Percentiles rank a stretch among this genome's conserved stretches.
These are phyloP conservation scores for Drosophila tanythrix DNA, from an alignment of 2,888 invertebrate species.

Conservation along the genomic window DNA sequence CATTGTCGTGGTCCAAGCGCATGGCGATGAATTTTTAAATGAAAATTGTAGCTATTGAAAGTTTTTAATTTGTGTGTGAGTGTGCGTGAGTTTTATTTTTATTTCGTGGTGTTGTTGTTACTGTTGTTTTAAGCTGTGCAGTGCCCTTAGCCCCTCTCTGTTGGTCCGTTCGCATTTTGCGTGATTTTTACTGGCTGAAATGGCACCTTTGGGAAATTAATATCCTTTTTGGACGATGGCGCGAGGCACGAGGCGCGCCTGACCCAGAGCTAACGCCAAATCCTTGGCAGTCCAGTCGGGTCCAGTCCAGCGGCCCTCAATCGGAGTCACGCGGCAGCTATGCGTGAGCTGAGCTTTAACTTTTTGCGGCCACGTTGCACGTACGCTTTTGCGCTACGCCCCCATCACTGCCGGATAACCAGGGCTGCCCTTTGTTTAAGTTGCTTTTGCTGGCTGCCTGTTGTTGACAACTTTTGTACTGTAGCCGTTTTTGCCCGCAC, in stretches of 20 bases:
- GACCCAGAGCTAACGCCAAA: slow-evolving; percentile 30
- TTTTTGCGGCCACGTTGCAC: slow-evolving; percentile 76
- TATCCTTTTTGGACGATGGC: slow-evolving; percentile 78
- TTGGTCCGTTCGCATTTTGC: slow-evolving; percentile 60
- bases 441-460: slow-evolving; percentile 54
- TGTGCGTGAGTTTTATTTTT: slow-evolving; percentile 64
- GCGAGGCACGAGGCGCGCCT: slow-evolving; percentile 41
- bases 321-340: slow-evolving; percentile 75
- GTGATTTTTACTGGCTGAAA: slow-evolving; percentile 77
- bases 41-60: slow-evolving; percentile 82
- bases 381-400: slow-evolving; percentile 40
- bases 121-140: slow-evolving; percentile 43
- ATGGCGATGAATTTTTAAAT: slow-evolving; percentile 80
- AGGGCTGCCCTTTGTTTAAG: slow-evolving; percentile 65
- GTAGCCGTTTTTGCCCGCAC: slow-evolving; percentile 20
- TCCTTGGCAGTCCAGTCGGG: slow-evolving; percentile 27
- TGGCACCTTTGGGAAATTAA: slow-evolving; percentile 84
- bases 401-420: slow-evolving; percentile 21
- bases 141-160: background rate
- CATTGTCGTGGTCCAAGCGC: slow-evolving; percentile 60
- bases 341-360: slow-evolving; percentile 75
- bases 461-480: slow-evolving; percentile 78
- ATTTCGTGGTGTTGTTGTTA: slow-evolving; percentile 41
- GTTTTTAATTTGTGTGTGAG: slow-evolving; percentile 77
- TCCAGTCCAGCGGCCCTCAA: slow-evolving; percentile 27